Conservation (phyloP, 2,113 vertebrate genomes). For the Melanostigma gelatinosum region DNA sequence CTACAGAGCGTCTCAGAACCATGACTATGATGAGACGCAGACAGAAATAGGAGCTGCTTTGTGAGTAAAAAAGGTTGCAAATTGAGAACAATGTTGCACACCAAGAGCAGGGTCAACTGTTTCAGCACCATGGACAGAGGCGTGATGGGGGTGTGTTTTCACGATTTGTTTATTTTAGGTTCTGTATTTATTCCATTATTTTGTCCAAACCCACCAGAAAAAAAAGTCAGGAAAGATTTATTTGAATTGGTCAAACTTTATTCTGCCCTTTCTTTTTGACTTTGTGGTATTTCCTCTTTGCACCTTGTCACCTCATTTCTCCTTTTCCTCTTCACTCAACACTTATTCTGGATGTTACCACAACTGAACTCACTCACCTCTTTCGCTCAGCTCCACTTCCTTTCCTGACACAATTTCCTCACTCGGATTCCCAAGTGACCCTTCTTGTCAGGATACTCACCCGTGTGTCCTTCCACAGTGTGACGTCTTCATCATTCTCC, state of each 20-base stretch:
- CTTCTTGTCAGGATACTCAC: constrained; percentile 30
- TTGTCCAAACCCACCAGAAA: background rate
- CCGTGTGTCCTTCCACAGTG: constrained; percentile 1
- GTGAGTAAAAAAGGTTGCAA: background rate
- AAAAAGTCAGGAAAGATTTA: background rate
- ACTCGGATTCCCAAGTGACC: constrained; percentile 10
- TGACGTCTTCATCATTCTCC: constrained; percentile 29
- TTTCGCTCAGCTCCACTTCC: background rate
- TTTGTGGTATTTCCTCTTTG: background rate
- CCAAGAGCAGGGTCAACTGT: background rate
- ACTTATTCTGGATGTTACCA: background rate
- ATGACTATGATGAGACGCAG: background rate
- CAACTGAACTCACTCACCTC: constrained; percentile 8
- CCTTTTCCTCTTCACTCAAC: background rate
- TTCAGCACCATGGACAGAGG: background rate
- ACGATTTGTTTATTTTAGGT: background rate
- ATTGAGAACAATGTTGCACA: background rate
- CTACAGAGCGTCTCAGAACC: background rate
- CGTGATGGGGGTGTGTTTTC: background rate
- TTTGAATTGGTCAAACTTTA: background rate
- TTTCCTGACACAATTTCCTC: background rate
- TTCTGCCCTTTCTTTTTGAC: background rate
- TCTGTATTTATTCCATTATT: background rate
- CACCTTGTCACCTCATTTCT: background rate
- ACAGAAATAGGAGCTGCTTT: background rate